A percentile compares a stretch with the other conserved stretches of the same genome.
These are phyloP conservation scores for Neomorphus geoffroyi DNA, from an alignment of 2,797 vertebrate genomes.

Conservation along the genomic window DNA sequence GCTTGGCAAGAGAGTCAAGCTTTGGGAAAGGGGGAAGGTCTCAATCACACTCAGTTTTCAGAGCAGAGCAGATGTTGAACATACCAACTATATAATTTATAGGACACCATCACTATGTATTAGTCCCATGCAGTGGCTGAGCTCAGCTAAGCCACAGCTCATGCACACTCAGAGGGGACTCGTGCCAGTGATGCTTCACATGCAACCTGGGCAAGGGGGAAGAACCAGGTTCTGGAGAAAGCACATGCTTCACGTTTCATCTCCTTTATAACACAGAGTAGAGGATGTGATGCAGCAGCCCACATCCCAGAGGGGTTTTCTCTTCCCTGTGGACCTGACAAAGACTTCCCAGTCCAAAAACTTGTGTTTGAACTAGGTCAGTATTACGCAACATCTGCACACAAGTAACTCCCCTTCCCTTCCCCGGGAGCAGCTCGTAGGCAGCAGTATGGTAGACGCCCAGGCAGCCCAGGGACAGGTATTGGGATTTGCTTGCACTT, in stretches of 20 bases:
- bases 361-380: conserved; percentile 15
- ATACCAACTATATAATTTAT: conserved; percentile 41
- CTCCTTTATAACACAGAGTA: background rate
- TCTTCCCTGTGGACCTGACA: background rate
- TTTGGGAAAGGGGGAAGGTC: conserved; percentile 28
- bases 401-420: background rate
- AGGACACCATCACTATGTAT: conserved; percentile 25
- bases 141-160: background rate
- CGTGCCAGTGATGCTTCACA: background rate
- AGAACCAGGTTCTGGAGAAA: background rate
- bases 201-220: background rate
- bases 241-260: background rate
- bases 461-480: background rate
- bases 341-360: background rate
- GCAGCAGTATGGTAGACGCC: background rate
- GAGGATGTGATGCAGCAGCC: background rate
- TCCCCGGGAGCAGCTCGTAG: background rate
- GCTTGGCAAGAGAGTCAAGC: conserved; percentile 5
- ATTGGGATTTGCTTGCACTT: background rate
- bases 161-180: background rate
- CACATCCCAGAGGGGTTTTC: background rate
- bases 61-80: conserved; percentile 14
- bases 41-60: conserved; percentile 43
- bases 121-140: conserved; percentile 19
- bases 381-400: conserved; percentile 14